A percentile compares a stretch with the other conserved stretches of the same genome.
Conservation (phyloP, 2,888 invertebrate species). For the Lasioglossum calceatum region DNA sequence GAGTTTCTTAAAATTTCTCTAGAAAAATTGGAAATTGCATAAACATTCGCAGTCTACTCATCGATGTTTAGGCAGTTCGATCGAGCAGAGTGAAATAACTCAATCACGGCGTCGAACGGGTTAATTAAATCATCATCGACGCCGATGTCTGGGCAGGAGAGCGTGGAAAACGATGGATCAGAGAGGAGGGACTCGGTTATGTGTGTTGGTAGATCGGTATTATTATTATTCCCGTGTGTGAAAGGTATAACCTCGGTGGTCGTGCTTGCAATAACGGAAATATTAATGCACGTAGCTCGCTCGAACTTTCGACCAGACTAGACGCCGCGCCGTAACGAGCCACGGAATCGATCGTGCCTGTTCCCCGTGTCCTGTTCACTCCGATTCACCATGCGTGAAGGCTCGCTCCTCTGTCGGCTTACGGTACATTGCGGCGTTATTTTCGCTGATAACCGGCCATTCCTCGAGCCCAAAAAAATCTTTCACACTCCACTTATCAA, state of each 20-base stretch:
- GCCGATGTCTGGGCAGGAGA: background rate
- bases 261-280: slow-evolving; percentile 65
- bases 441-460: slow-evolving; percentile 21
- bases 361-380: slow-evolving; percentile 57
- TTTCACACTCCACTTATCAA: background rate
- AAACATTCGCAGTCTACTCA: too few relatives aligned
- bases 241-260: slow-evolving; percentile 68
- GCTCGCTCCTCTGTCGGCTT: slow-evolving; percentile 46
- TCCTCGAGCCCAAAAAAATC: background rate
- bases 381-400: slow-evolving; percentile 68
- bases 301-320: slow-evolving; percentile 60
- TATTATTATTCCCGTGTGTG: slow-evolving; percentile 56
- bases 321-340: slow-evolving; percentile 44
- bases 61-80: background rate
- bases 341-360: slow-evolving; percentile 64
- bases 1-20: too few relatives aligned
- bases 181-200: background rate
- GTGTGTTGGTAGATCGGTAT: slow-evolving; percentile 15
- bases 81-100: background rate
- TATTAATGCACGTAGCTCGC: slow-evolving; percentile 59
- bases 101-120: background rate
- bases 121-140: slow-evolving; percentile 5
- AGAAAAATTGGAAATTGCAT: too few relatives aligned
- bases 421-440: slow-evolving; percentile 64
- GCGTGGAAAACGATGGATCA: slow-evolving; percentile 1